Base-by-base conservation (phyloP, 2,113 vertebrate species). In the Microcebus lehilahytsara region DNA sequence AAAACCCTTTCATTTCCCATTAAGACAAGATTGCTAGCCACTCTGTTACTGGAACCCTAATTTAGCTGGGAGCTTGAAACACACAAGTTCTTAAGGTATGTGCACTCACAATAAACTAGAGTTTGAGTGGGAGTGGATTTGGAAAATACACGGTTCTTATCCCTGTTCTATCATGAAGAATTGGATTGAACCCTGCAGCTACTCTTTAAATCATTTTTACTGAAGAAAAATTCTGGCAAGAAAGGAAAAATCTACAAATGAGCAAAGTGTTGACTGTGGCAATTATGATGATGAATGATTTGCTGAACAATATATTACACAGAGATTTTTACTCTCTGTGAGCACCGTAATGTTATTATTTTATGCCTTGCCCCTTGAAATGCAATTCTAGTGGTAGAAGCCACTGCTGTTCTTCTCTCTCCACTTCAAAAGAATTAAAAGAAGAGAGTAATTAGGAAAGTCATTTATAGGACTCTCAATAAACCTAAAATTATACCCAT, bases 241-340 rank as follows among this genome's bases (percentile, higher is more conserved):
- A 97, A 97, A 96, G 90, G 51, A 89, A 93, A 98, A 97, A 96
- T 96, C 96, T 96, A 97, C 95, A 97, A 98, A 98, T 95, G 97
- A 97, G 93, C 87, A 80, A 97, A 93, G 71, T 96, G 94, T 93
- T 60, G 0, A 97, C 87, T 37, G 62, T 74, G 85, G 95, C 92
- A 96, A 98, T 97, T 97, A 96, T 90, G 85, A 93, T 95, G 96
- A 97, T 91, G 95, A 98, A 96, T 95, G 96, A 97, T 97, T 90
- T 91, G 71, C 94, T 85, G 90, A 96, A 95, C 92, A 93, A 90
- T 92, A 89, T 81, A 93, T 90, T 96, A 93, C 84, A 92, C 74
- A 58, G 87, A 95, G 75, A 95, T 64, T 96, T 95, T 92, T 80
- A 80, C 96, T 97, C 71, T 96, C 92, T 17, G 6, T 79, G 87